Percentiles rank a stretch among this genome's conserved stretches.
Evolutionary conservation across 2,113 vertebrate genomes (phyloP).

Genomic region (Xerus inauris): DNA sequence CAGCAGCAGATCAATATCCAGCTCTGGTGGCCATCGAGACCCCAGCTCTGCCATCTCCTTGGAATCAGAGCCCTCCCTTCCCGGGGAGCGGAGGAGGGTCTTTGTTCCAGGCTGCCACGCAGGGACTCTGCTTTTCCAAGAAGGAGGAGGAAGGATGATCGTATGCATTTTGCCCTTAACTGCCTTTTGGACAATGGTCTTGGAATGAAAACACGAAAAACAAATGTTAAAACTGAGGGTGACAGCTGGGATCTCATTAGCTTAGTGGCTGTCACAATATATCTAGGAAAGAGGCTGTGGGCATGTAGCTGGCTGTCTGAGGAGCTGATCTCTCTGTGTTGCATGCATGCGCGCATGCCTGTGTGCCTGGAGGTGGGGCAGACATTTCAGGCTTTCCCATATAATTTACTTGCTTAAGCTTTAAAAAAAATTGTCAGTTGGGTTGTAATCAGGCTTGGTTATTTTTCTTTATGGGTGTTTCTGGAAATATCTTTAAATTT

Average conservation of each 20-base stretch:
- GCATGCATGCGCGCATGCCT: too few relatives aligned
- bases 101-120: slow-evolving; percentile 48
- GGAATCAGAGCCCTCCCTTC: neutral
- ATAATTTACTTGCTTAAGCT: slow-evolving; percentile 53
- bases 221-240: slow-evolving; percentile 54
- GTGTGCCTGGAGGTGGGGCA: neutral
- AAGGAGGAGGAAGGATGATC: neutral
- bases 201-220: slow-evolving; percentile 46
- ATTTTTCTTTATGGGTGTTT: slow-evolving; percentile 47
- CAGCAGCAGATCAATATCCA: neutral
- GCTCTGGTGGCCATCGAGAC: neutral
- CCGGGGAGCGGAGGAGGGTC: neutral
- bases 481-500: slow-evolving; percentile 62
- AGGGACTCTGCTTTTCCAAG: neutral
- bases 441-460: slow-evolving; percentile 8
- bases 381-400: slow-evolving; percentile 47
- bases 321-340: neutral
- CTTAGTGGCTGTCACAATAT: slow-evolving; percentile 55
- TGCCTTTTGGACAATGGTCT: slow-evolving; percentile 36
- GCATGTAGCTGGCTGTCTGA: neutral
- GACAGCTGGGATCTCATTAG: slow-evolving; percentile 55
- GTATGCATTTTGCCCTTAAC: slow-evolving; percentile 2
- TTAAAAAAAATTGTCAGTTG: slow-evolving; percentile 56
- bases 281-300: slow-evolving; percentile 35
- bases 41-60: neutral